These are phyloP conservation scores for Sebastes cheni DNA, from an alignment of 2,797 vertebrate species.

Conservation along the genomic window DNA sequence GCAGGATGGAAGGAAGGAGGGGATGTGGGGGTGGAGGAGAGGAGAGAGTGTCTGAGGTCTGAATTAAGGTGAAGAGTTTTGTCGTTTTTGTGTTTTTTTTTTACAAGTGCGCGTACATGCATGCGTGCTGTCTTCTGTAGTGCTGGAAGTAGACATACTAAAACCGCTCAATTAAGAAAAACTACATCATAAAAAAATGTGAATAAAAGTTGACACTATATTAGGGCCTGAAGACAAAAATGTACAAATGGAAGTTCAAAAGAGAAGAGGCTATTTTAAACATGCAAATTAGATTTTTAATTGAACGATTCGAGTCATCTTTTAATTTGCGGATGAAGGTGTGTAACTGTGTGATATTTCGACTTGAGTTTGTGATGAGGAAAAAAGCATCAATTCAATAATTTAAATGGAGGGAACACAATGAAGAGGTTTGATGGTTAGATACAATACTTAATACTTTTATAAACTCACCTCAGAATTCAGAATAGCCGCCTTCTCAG, in stretches of 20 bases:
- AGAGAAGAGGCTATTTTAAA: background rate
- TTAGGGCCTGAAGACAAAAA: background rate
- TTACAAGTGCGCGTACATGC: background rate
- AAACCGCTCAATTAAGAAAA: conserved; percentile 1
- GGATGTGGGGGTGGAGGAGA: conserved; percentile 29
- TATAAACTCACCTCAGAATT: conserved; percentile 40
- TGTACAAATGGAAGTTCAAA: background rate
- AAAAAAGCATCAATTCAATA: background rate
- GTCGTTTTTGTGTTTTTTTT: conserved; percentile 37
- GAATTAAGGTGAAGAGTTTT: conserved; percentile 80
- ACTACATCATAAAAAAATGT: background rate
- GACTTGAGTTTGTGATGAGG: background rate
- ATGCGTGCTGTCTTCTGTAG: background rate
- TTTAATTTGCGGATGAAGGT: background rate
- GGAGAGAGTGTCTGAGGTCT: conserved; percentile 76
- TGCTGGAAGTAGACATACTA: conserved; percentile 9
- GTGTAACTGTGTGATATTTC: background rate
- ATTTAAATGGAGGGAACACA: background rate
- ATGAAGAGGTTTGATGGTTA: background rate
- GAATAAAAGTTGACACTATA: background rate
- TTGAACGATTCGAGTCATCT: background rate
- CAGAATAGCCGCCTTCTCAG: conserved; percentile 26
- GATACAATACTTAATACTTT: background rate
- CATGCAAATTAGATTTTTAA: background rate
- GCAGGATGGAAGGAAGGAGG: conserved; percentile 68